Conservation (phyloP, 2,888 invertebrate species). For the Automeris io region DNA sequence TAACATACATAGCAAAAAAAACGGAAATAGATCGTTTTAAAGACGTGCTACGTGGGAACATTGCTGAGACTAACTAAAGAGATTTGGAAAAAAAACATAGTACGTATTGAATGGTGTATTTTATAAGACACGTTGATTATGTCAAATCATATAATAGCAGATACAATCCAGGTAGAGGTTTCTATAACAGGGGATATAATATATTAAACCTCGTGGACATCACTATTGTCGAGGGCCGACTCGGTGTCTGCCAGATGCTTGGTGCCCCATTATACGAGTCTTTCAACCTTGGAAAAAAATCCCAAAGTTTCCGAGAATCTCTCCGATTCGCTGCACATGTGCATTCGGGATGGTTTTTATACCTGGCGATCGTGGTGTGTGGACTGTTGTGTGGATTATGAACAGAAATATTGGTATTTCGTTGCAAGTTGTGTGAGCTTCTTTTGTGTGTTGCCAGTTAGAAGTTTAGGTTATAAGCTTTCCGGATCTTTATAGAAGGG, state of each 20-base stretch:
- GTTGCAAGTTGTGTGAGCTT: too few relatives aligned
- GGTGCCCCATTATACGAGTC: conserved; percentile 29
- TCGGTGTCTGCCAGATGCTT: conserved; percentile 61
- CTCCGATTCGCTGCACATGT: conserved; percentile 46
- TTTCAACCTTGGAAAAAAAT: conserved; percentile 16
- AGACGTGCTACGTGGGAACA: too few relatives aligned
- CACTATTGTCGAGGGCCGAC: conserved; percentile 54
- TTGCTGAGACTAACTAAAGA: too few relatives aligned
- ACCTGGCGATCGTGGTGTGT: conserved; percentile 38
- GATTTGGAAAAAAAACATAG: too few relatives aligned
- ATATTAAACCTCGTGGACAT: neutral
- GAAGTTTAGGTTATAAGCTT: too few relatives aligned
- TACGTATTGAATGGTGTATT: neutral
- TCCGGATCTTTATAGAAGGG: too few relatives aligned
- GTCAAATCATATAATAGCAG: conserved; percentile 18
- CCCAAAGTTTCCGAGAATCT: conserved; percentile 43
- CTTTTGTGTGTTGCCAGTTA: too few relatives aligned
- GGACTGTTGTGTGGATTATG: too few relatives aligned
- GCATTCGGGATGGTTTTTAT: conserved; percentile 29
- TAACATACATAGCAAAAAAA: too few relatives aligned
- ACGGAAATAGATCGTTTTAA: too few relatives aligned
- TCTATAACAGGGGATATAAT: neutral
- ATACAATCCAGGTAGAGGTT: conserved; percentile 38
- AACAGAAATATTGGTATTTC: too few relatives aligned
- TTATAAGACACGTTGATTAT: neutral